Percentiles rank a stretch among this genome's conserved stretches.
Conservation (phyloP, 2,888 invertebrate genomes). For the Charanyca ferruginea region DNA sequence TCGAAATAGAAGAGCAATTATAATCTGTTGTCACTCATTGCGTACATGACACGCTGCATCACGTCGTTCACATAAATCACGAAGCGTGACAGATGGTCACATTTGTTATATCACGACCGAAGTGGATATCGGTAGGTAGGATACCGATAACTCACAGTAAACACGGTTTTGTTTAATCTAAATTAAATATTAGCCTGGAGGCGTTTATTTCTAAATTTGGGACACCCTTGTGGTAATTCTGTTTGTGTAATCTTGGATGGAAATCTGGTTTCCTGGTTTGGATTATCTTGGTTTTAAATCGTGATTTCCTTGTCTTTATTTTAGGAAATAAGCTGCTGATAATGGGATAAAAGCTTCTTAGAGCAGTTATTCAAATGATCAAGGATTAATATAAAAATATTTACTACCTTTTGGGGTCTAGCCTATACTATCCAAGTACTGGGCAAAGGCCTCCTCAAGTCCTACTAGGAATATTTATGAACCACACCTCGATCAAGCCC, state of each 20-base stretch:
- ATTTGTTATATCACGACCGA: constrained; percentile 41
- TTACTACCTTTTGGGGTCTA: too few species aligned
- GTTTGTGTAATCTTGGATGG: constrained; percentile 15
- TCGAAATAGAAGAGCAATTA: constrained; percentile 19
- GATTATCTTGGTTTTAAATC: constrained; percentile 20
- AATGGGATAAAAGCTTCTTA: constrained; percentile 4
- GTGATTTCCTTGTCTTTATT: constrained; percentile 18
- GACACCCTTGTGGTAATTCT: constrained; percentile 13
- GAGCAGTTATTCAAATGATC: too few species aligned
- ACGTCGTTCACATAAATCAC: constrained; percentile 42
- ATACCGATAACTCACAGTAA: constrained; percentile 27
- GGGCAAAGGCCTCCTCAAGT: too few species aligned
- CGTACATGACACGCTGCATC: constrained; percentile 40
- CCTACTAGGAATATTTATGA: too few species aligned
- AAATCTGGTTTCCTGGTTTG: constrained; percentile 23
- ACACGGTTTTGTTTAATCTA: constrained; percentile 42
- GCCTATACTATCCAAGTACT: too few species aligned
- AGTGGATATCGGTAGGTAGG: constrained; percentile 13
- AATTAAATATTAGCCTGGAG: constrained; percentile 45
- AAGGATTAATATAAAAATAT: too few species aligned
- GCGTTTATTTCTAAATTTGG: constrained; percentile 34
- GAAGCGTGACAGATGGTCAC: constrained; percentile 38
- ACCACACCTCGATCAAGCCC: too few species aligned
- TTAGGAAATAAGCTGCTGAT: constrained; percentile 9
- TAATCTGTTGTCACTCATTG: constrained; percentile 41